Conservation (phyloP, 2,888 invertebrate species). For the Xanthostigma xanthostigma region DNA sequence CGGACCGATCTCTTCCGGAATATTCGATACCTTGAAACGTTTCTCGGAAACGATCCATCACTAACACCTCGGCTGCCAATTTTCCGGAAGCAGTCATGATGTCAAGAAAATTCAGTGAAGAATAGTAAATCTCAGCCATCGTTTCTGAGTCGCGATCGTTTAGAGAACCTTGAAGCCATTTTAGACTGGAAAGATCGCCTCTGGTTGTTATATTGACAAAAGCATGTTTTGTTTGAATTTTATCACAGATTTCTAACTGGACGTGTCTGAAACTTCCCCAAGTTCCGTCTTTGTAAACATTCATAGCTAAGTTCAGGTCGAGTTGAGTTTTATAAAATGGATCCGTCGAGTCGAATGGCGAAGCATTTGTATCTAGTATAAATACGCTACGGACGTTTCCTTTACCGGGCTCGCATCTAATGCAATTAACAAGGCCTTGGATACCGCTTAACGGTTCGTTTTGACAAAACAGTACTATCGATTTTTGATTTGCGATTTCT, state of each 20-base stretch:
- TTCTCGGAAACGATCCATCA: slow-evolving; percentile 37
- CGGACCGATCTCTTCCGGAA: slow-evolving; percentile 34
- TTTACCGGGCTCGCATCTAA: slow-evolving; percentile 53
- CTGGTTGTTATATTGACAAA: slow-evolving; percentile 63
- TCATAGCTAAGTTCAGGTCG: slow-evolving; percentile 60
- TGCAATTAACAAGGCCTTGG: slow-evolving; percentile 77
- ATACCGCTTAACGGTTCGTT: slow-evolving; percentile 60
- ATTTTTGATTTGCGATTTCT: slow-evolving; percentile 24
- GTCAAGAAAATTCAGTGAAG: slow-evolving; percentile 86
- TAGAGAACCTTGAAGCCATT: slow-evolving; percentile 61
- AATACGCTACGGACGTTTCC: slow-evolving; percentile 43
- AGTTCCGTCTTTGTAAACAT: slow-evolving; percentile 47
- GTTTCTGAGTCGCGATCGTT: slow-evolving; percentile 4
- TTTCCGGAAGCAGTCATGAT: slow-evolving; percentile 87
- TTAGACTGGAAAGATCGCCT: slow-evolving; percentile 75
- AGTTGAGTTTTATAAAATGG: slow-evolving; percentile 51
- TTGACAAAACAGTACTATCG: slow-evolving; percentile 47
- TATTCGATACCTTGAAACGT: slow-evolving; percentile 49
- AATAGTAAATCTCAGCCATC: slow-evolving; percentile 43
- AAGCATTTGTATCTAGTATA: slow-evolving; percentile 45
- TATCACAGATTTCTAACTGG: slow-evolving; percentile 35
- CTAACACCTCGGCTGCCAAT: slow-evolving; percentile 65
- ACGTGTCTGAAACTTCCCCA: slow-evolving; percentile 47
- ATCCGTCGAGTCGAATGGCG: slow-evolving; percentile 45
- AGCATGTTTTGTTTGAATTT: slow-evolving; percentile 44